Evolutionary conservation across 2,113 vertebrate genomes (phyloP).

Genomic region (Glareola pratincola): DNA sequence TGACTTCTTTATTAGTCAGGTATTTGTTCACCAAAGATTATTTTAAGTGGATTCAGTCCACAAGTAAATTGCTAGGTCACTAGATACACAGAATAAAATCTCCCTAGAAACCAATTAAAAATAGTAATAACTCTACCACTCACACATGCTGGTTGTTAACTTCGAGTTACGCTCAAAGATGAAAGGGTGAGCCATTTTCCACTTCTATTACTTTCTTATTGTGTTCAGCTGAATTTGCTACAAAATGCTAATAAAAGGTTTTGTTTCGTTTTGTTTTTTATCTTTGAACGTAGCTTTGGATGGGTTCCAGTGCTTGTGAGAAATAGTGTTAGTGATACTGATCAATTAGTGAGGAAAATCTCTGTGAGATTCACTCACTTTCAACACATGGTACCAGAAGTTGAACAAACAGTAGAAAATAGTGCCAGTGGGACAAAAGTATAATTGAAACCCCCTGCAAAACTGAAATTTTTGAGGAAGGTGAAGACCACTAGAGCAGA

Average conservation of each 20-base stretch:
- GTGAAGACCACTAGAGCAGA: neutral
- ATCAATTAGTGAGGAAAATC: neutral
- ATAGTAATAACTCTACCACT: neutral
- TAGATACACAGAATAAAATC: neutral
- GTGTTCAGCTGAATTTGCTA: neutral
- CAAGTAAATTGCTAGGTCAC: neutral
- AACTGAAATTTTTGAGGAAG: neutral
- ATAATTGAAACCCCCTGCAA: neutral
- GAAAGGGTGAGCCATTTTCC: neutral
- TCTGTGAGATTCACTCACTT: neutral
- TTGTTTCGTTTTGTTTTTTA: neutral
- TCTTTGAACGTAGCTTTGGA: neutral
- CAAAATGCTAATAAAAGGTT: neutral
- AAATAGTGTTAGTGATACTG: neutral
- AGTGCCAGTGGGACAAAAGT: neutral
- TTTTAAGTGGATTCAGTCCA: neutral
- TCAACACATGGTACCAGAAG: neutral
- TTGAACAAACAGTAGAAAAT: neutral
- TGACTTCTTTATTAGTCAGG: neutral
- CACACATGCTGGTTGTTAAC: neutral
- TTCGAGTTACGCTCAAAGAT: neutral
- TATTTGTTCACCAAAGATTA: neutral
- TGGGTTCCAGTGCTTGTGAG: neutral
- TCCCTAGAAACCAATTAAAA: neutral
- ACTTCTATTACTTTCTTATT: neutral